Evolutionary conservation across 2,113 vertebrate genomes (phyloP).

Genomic region (Paratilapia polleni): DNA sequence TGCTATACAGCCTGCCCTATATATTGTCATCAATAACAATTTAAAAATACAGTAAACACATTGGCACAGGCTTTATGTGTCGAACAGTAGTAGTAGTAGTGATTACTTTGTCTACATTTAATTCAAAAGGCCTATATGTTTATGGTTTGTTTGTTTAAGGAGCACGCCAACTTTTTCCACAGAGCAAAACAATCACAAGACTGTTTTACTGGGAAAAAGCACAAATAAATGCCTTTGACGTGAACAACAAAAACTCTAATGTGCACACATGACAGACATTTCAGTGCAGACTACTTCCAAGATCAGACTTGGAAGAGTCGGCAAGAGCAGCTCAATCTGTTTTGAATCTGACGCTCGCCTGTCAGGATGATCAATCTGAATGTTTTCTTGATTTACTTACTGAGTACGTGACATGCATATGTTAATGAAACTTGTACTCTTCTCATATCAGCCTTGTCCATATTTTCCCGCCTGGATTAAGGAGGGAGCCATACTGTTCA

Average conservation of each 20-base stretch:
- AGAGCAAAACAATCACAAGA: constrained; percentile 21
- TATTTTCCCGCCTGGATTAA: constrained; percentile 65
- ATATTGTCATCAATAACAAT: neutral
- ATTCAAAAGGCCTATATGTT: neutral
- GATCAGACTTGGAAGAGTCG: constrained; percentile 57
- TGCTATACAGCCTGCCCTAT: constrained; percentile 12
- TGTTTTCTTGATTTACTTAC: constrained; percentile 60
- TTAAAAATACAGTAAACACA: constrained; percentile 2
- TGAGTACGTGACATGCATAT: constrained; percentile 57
- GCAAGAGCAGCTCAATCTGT: constrained; percentile 58
- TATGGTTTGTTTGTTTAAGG: neutral
- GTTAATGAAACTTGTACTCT: constrained; percentile 60
- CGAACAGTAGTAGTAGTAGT: neutral
- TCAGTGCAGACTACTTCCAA: constrained; percentile 43
- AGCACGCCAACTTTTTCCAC: constrained; percentile 4
- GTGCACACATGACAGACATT: constrained; percentile 45
- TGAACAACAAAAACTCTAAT: constrained; percentile 6
- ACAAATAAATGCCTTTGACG: constrained; percentile 36
- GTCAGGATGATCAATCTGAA: constrained; percentile 61
- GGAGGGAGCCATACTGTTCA: constrained; percentile 58
- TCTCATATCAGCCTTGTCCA: constrained; percentile 58
- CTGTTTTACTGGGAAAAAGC: neutral
- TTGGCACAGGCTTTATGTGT: neutral
- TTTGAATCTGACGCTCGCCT: constrained; percentile 58
- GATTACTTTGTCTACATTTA: neutral